A percentile compares a stretch with the other conserved stretches of the same genome.
These are phyloP conservation scores for Florisuga fusca DNA, from an alignment of 2,797 vertebrate species.

Conservation along the genomic window DNA sequence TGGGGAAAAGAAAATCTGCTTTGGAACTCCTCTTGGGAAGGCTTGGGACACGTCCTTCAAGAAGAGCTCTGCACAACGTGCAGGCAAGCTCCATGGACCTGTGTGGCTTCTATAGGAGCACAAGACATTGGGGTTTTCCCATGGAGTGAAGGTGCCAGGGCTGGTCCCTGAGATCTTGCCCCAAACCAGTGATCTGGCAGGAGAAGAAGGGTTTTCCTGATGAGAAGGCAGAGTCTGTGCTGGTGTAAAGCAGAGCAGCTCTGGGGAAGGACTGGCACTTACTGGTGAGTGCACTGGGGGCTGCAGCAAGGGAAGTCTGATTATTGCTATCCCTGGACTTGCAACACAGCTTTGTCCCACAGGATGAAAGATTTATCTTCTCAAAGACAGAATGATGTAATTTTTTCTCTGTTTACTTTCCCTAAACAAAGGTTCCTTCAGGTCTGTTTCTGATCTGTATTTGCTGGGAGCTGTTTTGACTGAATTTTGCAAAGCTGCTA, in stretches of 20 bases:
- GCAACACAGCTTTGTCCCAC: background rate
- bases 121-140: background rate
- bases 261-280: background rate
- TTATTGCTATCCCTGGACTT: background rate
- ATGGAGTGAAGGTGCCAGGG: background rate
- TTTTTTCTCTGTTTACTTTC: slow-evolving; percentile 14
- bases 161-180: background rate
- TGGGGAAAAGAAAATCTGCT: background rate
- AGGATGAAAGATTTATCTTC: background rate
- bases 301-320: background rate
- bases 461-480: background rate
- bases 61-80: background rate
- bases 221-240: background rate
- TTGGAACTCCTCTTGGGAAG: background rate
- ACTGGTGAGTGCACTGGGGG: background rate
- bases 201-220: background rate
- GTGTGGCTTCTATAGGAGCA: background rate
- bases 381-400: background rate
- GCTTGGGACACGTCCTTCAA: background rate
- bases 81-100: background rate
- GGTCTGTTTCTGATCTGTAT: background rate
- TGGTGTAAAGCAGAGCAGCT: background rate
- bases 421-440: background rate
- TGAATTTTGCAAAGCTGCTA: slow-evolving; percentile 8
- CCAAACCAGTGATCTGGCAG: background rate